Percentiles rank a stretch among this genome's conserved stretches.
These are phyloP conservation scores for Stramonita haemastoma DNA, from an alignment of 2,888 invertebrate species.

Conservation along the genomic window DNA sequence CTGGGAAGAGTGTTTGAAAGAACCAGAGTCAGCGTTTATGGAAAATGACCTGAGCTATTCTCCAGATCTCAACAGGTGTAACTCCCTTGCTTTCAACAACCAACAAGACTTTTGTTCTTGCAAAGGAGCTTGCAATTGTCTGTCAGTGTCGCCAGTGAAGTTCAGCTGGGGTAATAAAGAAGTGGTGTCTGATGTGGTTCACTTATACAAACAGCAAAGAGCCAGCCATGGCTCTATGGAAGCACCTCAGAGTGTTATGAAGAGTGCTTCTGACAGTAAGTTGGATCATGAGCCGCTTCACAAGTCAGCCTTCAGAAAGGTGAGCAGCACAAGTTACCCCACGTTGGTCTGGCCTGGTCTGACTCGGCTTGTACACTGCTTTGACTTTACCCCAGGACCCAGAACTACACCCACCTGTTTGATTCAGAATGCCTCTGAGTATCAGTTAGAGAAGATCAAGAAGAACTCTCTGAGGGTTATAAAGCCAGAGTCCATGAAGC, in stretches of 20 bases:
- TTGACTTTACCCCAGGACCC: neutral
- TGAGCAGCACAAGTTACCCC: neutral
- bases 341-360: neutral
- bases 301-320: neutral
- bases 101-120: neutral
- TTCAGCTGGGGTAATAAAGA: too few relatives aligned
- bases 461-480: neutral
- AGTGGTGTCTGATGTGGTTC: too few relatives aligned
- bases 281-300: neutral
- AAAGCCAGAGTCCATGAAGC: neutral
- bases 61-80: too few relatives aligned
- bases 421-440: neutral
- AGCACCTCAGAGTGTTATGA: neutral
- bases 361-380: neutral
- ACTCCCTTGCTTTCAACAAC: too few relatives aligned
- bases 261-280: neutral
- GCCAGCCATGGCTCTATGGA: neutral
- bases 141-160: neutral
- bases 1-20: too few relatives aligned
- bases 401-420: neutral
- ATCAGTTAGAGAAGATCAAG: neutral
- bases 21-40: too few relatives aligned
- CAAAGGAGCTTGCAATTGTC: constrained; percentile 21
- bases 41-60: too few relatives aligned
- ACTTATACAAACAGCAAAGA: neutral